Evolutionary conservation across 2,888 invertebrate genomes (phyloP), one percentile per base, ranked within the genome.

Genomic region (Eilema sororculum): DNA sequence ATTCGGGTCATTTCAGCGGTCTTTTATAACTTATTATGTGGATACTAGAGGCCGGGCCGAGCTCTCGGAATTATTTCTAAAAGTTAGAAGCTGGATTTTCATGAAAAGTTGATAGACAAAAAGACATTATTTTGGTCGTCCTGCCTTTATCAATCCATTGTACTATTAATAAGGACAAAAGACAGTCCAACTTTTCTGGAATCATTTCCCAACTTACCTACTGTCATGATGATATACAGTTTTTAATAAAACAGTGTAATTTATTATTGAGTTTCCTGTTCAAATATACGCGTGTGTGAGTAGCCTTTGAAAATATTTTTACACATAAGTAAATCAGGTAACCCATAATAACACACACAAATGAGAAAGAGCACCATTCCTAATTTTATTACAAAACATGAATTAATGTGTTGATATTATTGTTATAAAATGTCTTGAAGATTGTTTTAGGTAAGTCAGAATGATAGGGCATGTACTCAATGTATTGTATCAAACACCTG

Each of bases 1-100:
- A 83, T 81, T 80, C 71, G 75, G 80, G 79, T 80, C 78, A 79
- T 82, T 80, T 76, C 64, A 69, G 68, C 71, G 13, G 58, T 70
- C 79, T 78, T 73, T 75, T 66, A 60, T 65, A 76, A 79, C 75
- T 73, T 67, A 74, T 77, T 78, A 25, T 30, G n/a, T 60, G 76
- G 75, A 79, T 79, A 78, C 78, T 69, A 77, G 65, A 79, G 72
- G 65, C 63, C 62, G 64, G 72, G 65, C 63, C 62, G 64, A 65
- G 63, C 66, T 61, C 37, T 33, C 13, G 13, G 62, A 22, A 12
- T 41, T 24, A 41, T 62, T 62, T 62, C 33, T 33, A 28, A 67
- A 56, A 69, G 52, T 30, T 33, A 60, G 30, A 60, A 60, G 25
- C 58, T 25, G 58, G 16, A 25, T 58, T 58, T 58, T 58, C 20